Evolutionary conservation across 2,797 vertebrate genomes (phyloP), one percentile per base, ranked within the genome.

Genomic region (Aulostomus chinensis): DNA sequence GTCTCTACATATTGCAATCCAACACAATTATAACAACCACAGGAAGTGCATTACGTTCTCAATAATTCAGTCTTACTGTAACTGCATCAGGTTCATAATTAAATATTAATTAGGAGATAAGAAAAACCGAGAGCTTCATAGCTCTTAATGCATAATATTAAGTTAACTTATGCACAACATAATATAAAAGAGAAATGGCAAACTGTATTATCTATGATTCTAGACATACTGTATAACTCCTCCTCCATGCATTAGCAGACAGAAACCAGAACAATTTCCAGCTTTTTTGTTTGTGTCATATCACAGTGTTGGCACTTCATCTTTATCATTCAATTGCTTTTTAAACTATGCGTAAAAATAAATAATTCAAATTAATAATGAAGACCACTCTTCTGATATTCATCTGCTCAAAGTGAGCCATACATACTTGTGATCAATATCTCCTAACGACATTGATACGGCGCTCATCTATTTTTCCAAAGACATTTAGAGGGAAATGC

Each of bases 31-130:
- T 36, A 64, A 70, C 33, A 37, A 57, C 41, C 32, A 24, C 2
- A 54, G 37, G 34, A 62, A 41, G 32, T 51, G 13, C 50, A 67
- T 59, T 53, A 39, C 38, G 34, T 50, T 63, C 65, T 67, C 43
- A 73, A 72, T 47, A 28, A 69, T 58, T 66, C 28, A 36, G 31
- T 47, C 40, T 75, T 37, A 49, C 50, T 54, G 61, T 32, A 59
- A 51, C 32, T 70, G 47, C 53, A 63, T 67, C 40, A 50, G 35
- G 43, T 62, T 65, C 26, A 32, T 36, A 22, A 58, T 71, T 30
- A 76, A 80, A 72, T 69, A 78, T 73, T 59, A 37, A 84, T 64
- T 33, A 21, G 37, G 58, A 60, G 54, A 45, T 26, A 37, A 35
- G 26, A 55, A 38, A 62, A 63, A 52, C 29, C 42, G n/a, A 29